Base-by-base conservation (phyloP, 2,797 vertebrate species). In the Pseudopleuronectes americanus region DNA sequence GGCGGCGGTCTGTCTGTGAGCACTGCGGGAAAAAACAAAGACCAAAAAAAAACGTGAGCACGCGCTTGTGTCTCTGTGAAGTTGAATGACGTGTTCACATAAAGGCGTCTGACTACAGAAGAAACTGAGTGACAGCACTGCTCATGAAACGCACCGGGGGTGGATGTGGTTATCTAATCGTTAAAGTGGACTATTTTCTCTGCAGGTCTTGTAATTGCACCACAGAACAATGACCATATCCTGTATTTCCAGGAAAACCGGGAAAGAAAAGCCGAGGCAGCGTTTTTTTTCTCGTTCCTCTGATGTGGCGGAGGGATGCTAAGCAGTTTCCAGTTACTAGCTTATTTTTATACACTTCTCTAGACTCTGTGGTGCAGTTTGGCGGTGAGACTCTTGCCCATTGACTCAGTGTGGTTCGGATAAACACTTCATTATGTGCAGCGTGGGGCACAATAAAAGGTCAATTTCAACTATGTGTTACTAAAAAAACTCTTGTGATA, bases 1-100 rank as follows among this genome's bases (percentile, higher is more conserved):
- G 98, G 98, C 1, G 98, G 98, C 23, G 98, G 98, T 82, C 97
- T 96, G 87, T 99, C 98, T 83, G 97, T 98, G 84, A 99, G 91
- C 82, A 98, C 98, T 99, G 68, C 80, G 83, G 93, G 84, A 26
- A 6, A 24, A 26, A 26, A 72, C 28, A 89, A 74, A 87, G 41
- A 73, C 36, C n/a, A n/a, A n/a, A 2, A 51, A 51, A 28, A 56
- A 28, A 56, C 5, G 24, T 61, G 45, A 64, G 22, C n/a, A 53
- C 21, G 5, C 52, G 28, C 0, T 45, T 43, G 22, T 9, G 52
- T 55, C 23, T 21, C 47, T 68, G 17, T 52, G 14, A 51, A 41
- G 31, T 45, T 59, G 19, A 59, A 45, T 45, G 36, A 64, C 36
- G 17, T 38, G 36, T 38, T 13, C 12, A 38, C 36, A 38, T 57